These are phyloP conservation scores for Dicranocentrus wangi DNA, from an alignment of 2,888 invertebrate genomes.

Conservation along the genomic window DNA sequence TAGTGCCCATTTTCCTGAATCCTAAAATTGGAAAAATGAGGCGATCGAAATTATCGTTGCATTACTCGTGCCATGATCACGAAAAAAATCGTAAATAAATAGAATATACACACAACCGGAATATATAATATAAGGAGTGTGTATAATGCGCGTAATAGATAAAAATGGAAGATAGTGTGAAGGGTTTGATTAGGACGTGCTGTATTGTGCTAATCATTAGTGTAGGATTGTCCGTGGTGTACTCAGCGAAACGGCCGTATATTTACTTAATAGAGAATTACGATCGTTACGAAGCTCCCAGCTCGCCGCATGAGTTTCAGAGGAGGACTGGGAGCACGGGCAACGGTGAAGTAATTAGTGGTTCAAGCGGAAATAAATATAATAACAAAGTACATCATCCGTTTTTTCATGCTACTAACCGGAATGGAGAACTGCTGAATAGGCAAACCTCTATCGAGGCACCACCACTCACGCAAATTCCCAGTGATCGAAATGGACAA, in stretches of 20 bases:
- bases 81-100: constrained; percentile 5
- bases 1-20: constrained; percentile 38
- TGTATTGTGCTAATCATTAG: constrained; percentile 63
- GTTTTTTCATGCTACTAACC: constrained; percentile 55
- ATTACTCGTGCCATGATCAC: constrained; percentile 27
- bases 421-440: constrained; percentile 48
- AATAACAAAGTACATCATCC: constrained; percentile 49
- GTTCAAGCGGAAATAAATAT: constrained; percentile 60
- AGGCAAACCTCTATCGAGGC: constrained; percentile 3
- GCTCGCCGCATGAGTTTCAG: constrained; percentile 8
- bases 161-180: constrained; percentile 66
- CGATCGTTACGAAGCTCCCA: constrained; percentile 30
- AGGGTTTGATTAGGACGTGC: constrained; percentile 64
- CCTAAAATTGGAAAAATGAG: constrained; percentile 58
- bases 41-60: constrained; percentile 56
- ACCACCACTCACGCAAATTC: constrained; percentile 9
- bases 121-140: not conserved
- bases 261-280: constrained; percentile 60
- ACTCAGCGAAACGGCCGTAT: constrained; percentile 60
- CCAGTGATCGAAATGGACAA: not conserved
- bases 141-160: constrained; percentile 41
- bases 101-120: not conserved
- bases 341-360: constrained; percentile 14
- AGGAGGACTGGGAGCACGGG: not conserved
- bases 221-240: constrained; percentile 59